Percentiles rank a stretch among this genome's conserved stretches.
Conservation (phyloP, 2,888 invertebrate species). For the Marronus borbonicus region DNA sequence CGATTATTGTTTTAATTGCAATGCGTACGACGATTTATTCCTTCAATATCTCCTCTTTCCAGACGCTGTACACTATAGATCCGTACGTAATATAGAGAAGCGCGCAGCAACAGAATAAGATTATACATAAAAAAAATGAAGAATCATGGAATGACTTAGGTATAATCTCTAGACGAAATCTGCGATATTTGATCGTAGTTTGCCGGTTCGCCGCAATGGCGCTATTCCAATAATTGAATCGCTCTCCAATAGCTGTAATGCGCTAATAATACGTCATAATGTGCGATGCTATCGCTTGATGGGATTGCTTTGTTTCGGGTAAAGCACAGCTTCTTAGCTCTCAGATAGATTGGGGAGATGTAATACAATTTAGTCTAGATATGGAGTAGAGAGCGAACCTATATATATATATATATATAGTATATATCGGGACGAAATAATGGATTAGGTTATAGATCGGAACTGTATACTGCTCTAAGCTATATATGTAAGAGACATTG, state of each 20-base stretch:
- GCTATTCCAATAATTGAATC: slow-evolving; percentile 72
- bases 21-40: neutral
- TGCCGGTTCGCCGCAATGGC: slow-evolving; percentile 68
- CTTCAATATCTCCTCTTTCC: neutral
- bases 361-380: slow-evolving; percentile 68
- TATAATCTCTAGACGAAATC: slow-evolving; percentile 59
- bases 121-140: slow-evolving; percentile 37
- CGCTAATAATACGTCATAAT: slow-evolving; percentile 73
- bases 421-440: slow-evolving; percentile 53
- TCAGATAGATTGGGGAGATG: slow-evolving; percentile 67
- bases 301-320: slow-evolving; percentile 71
- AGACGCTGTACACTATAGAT: neutral
- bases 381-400: slow-evolving; percentile 59
- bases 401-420: slow-evolving; percentile 10
- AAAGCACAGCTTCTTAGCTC: slow-evolving; percentile 64
- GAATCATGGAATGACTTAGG: slow-evolving; percentile 44
- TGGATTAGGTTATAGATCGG: slow-evolving; percentile 53
- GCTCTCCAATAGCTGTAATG: slow-evolving; percentile 72
- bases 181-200: slow-evolving; percentile 67
- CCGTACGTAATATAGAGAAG: neutral
- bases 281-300: slow-evolving; percentile 71
- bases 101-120: neutral
- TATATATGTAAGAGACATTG: slow-evolving; percentile 41
- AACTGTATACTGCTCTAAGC: slow-evolving; percentile 9
- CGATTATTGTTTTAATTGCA: too few species aligned